phyloP scores from a whole-genome alignment of 2,113 vertebrate species.

The Hippocampus barbouri region DNA sequence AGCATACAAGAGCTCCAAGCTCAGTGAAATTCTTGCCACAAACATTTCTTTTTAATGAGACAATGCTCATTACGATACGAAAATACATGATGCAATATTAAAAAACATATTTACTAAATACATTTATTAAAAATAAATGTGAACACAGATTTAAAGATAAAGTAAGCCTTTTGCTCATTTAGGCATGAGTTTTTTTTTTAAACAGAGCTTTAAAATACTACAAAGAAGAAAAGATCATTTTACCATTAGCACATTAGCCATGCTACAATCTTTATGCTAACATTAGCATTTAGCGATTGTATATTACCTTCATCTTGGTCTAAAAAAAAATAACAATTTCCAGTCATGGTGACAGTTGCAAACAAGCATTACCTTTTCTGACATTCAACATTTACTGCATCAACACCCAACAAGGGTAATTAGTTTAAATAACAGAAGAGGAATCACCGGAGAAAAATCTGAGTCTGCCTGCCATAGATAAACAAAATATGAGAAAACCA shows the following conservation, averaged over 20 bases:
- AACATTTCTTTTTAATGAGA: neutral
- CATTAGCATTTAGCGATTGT: neutral
- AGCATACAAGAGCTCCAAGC: too few species aligned
- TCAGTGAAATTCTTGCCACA: neutral
- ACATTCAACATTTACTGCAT: neutral
- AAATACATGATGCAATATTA: neutral
- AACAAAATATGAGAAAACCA: neutral
- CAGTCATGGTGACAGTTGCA: neutral
- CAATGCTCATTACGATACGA: too few species aligned
- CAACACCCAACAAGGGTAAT: neutral
- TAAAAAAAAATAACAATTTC: conserved; percentile 12
- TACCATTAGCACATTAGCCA: too few species aligned
- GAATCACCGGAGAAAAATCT: neutral
- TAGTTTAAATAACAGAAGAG: neutral
- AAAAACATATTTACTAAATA: too few species aligned
- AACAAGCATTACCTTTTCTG: neutral
- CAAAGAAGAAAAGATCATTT: too few species aligned
- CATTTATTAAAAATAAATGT: too few species aligned
- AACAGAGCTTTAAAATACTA: too few species aligned
- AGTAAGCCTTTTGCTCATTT: too few species aligned
- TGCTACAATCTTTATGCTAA: neutral
- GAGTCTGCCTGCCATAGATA: neutral
- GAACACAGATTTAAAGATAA: too few species aligned
- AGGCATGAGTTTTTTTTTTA: too few species aligned
- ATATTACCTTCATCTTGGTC: too few species aligned